Conservation (phyloP, 2,113 vertebrate species). For the Gallinago undulata region DNA sequence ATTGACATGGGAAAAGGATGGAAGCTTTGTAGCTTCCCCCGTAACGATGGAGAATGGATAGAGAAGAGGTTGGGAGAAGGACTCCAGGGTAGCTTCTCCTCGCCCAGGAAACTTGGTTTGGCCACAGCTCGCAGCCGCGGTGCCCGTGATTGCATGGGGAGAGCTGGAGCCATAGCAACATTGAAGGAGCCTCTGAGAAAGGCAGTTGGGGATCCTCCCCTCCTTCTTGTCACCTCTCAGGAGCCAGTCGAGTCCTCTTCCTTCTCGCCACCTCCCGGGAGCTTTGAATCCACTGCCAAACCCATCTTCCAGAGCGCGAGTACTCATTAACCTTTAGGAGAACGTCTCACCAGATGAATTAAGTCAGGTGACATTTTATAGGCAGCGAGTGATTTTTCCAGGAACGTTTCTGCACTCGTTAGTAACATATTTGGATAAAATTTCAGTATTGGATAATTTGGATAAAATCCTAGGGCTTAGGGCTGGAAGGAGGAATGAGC, state of each 20-base stretch:
- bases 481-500: background rate
- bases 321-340: slow-evolving; percentile 40
- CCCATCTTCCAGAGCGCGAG: background rate
- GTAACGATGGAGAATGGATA: background rate
- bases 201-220: background rate
- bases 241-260: background rate
- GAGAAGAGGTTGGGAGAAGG: background rate
- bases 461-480: slow-evolving; percentile 8
- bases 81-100: background rate
- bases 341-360: slow-evolving; percentile 4
- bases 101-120: background rate
- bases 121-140: rapidly evolving
- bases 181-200: background rate
- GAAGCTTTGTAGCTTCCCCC: background rate
- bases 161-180: background rate
- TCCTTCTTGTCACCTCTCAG: background rate
- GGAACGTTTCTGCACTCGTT: background rate
- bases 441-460: no score
- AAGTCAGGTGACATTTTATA: slow-evolving; percentile 42
- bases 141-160: rapidly evolving
- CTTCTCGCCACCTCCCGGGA: background rate
- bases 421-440: background rate
- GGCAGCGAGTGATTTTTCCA: slow-evolving; percentile 13
- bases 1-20: background rate
- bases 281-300: background rate